Conservation (phyloP, 2,888 invertebrate species). For the Calliscelio sp. region DNA sequence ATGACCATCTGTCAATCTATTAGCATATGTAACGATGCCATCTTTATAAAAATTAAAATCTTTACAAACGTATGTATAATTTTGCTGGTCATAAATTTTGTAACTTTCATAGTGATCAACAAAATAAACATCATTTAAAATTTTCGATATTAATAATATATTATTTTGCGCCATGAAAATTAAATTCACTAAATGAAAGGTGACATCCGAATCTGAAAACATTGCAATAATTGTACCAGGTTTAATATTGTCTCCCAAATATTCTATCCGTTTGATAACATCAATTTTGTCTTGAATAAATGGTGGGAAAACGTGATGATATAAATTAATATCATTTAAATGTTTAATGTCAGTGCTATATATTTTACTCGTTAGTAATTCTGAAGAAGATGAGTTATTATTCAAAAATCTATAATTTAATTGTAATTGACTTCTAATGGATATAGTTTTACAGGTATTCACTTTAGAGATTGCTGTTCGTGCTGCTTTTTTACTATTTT, state of each 20-base stretch:
- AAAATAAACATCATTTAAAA: conserved; percentile 21
- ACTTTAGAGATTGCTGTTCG: conserved; percentile 35
- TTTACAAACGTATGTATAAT: conserved; percentile 21
- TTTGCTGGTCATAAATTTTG: conserved; percentile 22
- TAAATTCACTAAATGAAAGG: conserved; percentile 29
- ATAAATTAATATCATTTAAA: conserved; percentile 41
- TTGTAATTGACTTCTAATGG: conserved; percentile 55
- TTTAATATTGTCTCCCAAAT: conserved; percentile 55
- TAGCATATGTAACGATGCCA: conserved; percentile 35
- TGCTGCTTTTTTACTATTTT: conserved; percentile 49
- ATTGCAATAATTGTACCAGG: conserved; percentile 28
- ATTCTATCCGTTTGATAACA: conserved; percentile 39
- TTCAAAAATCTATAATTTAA: conserved; percentile 44
- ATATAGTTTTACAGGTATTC: conserved; percentile 56
- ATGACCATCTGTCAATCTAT: conserved; percentile 17
- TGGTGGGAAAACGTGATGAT: conserved; percentile 17
- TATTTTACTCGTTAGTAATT: conserved; percentile 5
- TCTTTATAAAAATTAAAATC: conserved; percentile 18
- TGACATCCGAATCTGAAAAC: conserved; percentile 32
- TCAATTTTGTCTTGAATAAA: conserved; percentile 7
- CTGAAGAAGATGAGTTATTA: conserved; percentile 21
- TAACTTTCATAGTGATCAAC: conserved; percentile 30
- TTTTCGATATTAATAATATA: conserved; percentile 10
- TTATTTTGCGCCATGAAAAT: neutral
- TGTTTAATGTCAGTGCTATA: neutral